These are phyloP conservation scores for Baronia brevicornis DNA, from an alignment of 2,888 invertebrate genomes.

Conservation along the genomic window DNA sequence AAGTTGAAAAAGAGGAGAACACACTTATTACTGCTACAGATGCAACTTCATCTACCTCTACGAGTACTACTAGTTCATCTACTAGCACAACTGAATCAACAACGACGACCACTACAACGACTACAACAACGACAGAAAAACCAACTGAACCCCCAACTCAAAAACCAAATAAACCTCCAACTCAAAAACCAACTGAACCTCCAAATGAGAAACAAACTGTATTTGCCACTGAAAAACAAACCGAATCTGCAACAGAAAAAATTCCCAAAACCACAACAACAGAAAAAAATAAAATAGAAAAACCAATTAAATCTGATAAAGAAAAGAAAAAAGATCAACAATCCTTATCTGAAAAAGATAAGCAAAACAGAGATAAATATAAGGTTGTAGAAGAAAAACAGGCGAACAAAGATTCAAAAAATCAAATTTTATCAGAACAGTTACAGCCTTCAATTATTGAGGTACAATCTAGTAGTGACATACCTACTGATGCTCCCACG, in stretches of 20 bases:
- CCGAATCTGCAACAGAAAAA: conserved; percentile 27
- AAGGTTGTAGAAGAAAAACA: conserved; percentile 26
- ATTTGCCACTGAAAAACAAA: conserved; percentile 32
- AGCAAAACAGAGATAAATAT: conserved; percentile 40
- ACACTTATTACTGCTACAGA: conserved; percentile 35
- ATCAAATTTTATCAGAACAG: conserved; percentile 41
- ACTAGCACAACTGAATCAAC: conserved; percentile 30
- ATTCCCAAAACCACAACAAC: conserved; percentile 27
- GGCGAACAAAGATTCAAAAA: conserved; percentile 33
- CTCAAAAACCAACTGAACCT: conserved; percentile 29
- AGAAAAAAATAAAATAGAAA: conserved; percentile 31
- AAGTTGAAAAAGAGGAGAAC: conserved; percentile 35
- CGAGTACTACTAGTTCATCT: conserved; percentile 31
- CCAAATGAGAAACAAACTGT: no score
- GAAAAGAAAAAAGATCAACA: conserved; percentile 56
- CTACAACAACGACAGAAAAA: conserved; percentile 30
- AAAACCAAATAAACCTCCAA: conserved; percentile 20
- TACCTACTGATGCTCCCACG: conserved; percentile 40
- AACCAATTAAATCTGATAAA: conserved; percentile 38
- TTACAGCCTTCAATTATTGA: conserved; percentile 50
- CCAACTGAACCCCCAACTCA: conserved; percentile 29
- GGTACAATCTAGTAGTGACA: conserved; percentile 15
- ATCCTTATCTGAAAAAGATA: conserved; percentile 40
- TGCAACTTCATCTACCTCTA: conserved; percentile 25
- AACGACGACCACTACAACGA: conserved; percentile 20